Base-by-base conservation (phyloP, 2,113 vertebrate species). In the Tetrao urogallus region DNA sequence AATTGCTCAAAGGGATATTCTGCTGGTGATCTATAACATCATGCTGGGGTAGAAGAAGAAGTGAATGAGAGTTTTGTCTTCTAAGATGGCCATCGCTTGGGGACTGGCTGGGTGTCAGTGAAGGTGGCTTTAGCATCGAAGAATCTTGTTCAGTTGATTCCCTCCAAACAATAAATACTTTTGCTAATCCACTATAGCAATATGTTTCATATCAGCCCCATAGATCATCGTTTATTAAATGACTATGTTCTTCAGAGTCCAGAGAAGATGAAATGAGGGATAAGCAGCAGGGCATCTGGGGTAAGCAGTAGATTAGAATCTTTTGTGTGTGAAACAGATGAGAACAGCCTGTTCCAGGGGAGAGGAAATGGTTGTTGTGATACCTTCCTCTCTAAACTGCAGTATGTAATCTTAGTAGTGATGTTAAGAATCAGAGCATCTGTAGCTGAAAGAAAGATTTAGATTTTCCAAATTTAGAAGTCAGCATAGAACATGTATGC, bases 401-500 rank as follows among this genome's bases (percentile, higher is more conserved):
- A 38, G 13, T 34, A 34, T 52, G 47, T 70, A 52, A 28, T 70
- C 67, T 36, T 50, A 28, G 24, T 47, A 50, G 13, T 34, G 19
- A n/a, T 50, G 60, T 45, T 85, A 87, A 58, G n/a, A 54, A 50
- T 80, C 69, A 50, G 54, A 89, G 67, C 82, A 82, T 34, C 64
- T 82, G 42, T 74, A 67, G 64, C 67, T 47, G 72, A 82, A 80
- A 50, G 88, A 79, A 84, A 40, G 34, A 89, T 71, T 38, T 42
- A 88, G 50, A 86, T 80, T 89, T 95, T 91, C 90, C 90, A 83
- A 70, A 94, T 86, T 93, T 95, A 93, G 90, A 95, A 88, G 45
- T 45, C 88, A 2, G 0, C 79, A 48, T 10, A 66, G 82, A 82
- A 76, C 64, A 70, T 18, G 69, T 91, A 92, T 89, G 93, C 78